A percentile compares a stretch with the other conserved stretches of the same genome.
Conservation (phyloP, 2,797 vertebrate species). For the Cossypha caffra region DNA sequence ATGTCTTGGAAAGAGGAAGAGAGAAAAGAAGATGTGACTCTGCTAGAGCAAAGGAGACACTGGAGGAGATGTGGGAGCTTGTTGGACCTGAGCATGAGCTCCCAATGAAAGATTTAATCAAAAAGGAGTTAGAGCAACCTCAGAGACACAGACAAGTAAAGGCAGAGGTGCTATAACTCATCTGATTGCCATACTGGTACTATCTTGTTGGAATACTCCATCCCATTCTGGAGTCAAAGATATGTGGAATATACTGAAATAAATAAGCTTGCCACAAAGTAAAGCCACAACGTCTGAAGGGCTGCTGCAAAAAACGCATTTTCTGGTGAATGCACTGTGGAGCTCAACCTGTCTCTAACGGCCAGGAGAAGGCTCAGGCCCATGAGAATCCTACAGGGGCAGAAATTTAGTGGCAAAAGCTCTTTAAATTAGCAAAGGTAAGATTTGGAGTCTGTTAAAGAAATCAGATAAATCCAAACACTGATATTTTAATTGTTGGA, state of each 20-base stretch:
- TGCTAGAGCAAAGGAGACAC: not conserved
- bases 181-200: not conserved
- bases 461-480: not conserved
- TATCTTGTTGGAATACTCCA: not conserved
- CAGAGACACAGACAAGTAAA: not conserved
- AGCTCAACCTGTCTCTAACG: not conserved
- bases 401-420: not conserved
- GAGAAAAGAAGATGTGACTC: not conserved
- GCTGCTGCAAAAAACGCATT: accelerated
- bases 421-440: not conserved
- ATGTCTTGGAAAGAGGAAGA: not conserved
- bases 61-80: not conserved
- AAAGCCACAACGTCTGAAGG: not conserved
- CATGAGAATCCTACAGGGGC: accelerated
- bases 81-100: not conserved
- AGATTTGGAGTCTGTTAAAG: not conserved
- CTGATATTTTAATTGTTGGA: not conserved
- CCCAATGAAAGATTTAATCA: not conserved
- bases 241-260: not conserved
- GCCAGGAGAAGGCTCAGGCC: not conserved
- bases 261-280: not conserved
- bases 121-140: not conserved
- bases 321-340: not conserved
- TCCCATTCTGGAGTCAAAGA: not conserved
- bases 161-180: not conserved